Evolutionary conservation across 2,113 vertebrate genomes (phyloP).

Genomic region (Isurus oxyrinchus): DNA sequence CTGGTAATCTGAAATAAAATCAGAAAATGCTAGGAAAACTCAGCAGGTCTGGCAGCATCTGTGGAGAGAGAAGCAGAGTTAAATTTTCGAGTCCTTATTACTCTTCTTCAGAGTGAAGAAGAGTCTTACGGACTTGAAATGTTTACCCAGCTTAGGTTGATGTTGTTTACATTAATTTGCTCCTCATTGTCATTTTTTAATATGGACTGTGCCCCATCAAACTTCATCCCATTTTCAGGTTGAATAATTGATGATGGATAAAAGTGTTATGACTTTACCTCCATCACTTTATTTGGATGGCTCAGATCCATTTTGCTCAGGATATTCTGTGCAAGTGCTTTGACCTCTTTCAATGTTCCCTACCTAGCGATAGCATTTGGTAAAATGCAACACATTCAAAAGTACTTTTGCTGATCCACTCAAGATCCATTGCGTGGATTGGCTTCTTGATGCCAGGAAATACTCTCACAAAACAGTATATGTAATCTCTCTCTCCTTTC

Average conservation of each 20-base stretch:
- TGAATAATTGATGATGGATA: neutral
- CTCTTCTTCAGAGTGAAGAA: no score
- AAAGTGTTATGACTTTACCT: neutral
- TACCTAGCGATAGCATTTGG: neutral
- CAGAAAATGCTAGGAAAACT: no score
- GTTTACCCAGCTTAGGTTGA: neutral
- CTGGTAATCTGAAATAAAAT: no score
- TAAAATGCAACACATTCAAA: neutral
- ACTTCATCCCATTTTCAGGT: neutral
- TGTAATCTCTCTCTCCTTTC: neutral
- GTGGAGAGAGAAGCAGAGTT: no score
- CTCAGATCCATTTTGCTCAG: neutral
- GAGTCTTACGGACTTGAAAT: no score
- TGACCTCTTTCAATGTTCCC: neutral
- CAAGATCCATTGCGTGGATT: neutral
- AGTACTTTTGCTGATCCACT: neutral
- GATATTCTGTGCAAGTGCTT: neutral
- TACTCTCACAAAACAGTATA: neutral
- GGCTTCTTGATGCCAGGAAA: neutral
- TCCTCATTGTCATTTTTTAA: neutral
- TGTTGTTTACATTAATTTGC: neutral
- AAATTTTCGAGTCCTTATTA: no score
- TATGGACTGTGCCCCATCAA: neutral
- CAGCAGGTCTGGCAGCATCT: no score
- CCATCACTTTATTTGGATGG: neutral